Evolutionary conservation across 2,797 vertebrate genomes (phyloP), one percentile per base, ranked within the genome.

Genomic region (Ficedula albicollis): DNA sequence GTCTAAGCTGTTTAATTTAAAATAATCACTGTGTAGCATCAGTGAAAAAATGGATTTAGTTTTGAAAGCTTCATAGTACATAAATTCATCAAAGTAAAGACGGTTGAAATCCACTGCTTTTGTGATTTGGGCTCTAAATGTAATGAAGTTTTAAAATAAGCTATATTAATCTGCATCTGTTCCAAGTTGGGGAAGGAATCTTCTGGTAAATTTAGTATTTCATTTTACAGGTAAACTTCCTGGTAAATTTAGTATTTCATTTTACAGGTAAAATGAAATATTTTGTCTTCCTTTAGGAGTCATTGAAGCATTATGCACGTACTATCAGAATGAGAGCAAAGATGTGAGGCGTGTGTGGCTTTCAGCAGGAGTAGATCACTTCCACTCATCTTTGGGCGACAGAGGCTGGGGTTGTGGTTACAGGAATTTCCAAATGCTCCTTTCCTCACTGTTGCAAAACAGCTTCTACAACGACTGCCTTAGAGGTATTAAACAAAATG

Each of bases 321-420:
- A 98, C 84, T 99, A 99, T 93, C 98, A 98, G 96, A 98, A 92
- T 7, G 97, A 98, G 55, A 93, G 90, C 91, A 97, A 95, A 94
- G 98, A 99, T 70, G 97, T 97, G 66, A 97, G 83, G n/a, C 98
- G 55, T 2, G 98, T 99, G 39, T 99, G 99, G 99, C 98, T 99
- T 87, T 98, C 99, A 84, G 54, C 98, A 4, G 98, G 97, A 89
- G 98, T 98, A 9, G 98, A 99, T 96, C 99, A 99, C 96, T 99
- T 98, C 98, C 98, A 98, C 75, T 98, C 98, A 22, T 99, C 99
- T 26, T 96, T 95, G 30, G 99, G 99, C 0, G 99, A 99, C 90
- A 98, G 95, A 97, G 99, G 99, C 94, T 99, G 99, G 99, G 99
- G 99, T 36, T 99, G 99, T 27, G 99, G 99, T 69, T 99, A 99